Evolutionary conservation across 2,113 vertebrate species (phyloP).

Genomic region (Scatophagus argus): DNA sequence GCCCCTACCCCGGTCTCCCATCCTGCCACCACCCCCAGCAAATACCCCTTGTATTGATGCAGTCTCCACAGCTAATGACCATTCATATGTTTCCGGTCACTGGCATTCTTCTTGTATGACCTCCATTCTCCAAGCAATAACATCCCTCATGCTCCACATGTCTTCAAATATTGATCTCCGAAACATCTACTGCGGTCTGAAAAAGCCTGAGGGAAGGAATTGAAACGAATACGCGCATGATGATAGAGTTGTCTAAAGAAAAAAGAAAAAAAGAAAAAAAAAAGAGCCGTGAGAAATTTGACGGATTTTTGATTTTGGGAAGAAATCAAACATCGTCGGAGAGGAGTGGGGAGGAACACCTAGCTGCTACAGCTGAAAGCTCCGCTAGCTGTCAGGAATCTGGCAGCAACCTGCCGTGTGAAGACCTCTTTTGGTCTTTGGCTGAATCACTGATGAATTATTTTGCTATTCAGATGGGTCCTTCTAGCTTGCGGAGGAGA

Average conservation of each 20-base stretch:
- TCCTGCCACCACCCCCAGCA: background rate
- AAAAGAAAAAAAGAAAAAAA: slow-evolving; percentile 18
- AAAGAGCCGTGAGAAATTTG: slow-evolving; percentile 45
- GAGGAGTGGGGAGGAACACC: slow-evolving; percentile 2
- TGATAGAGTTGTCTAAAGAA: slow-evolving; percentile 24
- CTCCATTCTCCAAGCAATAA: slow-evolving; percentile 53
- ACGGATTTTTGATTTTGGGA: slow-evolving; percentile 61
- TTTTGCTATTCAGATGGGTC: slow-evolving; percentile 66
- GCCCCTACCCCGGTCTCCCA: background rate
- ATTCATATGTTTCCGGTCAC: slow-evolving; percentile 76
- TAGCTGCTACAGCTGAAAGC: slow-evolving; percentile 57
- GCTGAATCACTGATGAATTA: slow-evolving; percentile 70
- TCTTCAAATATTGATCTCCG: slow-evolving; percentile 76
- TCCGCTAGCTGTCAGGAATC: slow-evolving; percentile 62
- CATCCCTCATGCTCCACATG: slow-evolving; percentile 71
- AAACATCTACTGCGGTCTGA: slow-evolving; percentile 40
- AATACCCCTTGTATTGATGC: slow-evolving; percentile 26
- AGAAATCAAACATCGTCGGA: slow-evolving; percentile 58
- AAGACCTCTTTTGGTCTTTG: slow-evolving; percentile 66
- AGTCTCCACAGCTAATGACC: slow-evolving; percentile 47
- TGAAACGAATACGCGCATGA: slow-evolving; percentile 19
- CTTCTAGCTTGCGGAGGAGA: slow-evolving; percentile 46
- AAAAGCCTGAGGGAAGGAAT: slow-evolving; percentile 39
- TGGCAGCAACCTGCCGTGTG: slow-evolving; percentile 63
- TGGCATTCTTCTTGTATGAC: slow-evolving; percentile 60